Base-by-base conservation (phyloP, 1,140 invertebrate species). In the Drosophila tristis region DNA sequence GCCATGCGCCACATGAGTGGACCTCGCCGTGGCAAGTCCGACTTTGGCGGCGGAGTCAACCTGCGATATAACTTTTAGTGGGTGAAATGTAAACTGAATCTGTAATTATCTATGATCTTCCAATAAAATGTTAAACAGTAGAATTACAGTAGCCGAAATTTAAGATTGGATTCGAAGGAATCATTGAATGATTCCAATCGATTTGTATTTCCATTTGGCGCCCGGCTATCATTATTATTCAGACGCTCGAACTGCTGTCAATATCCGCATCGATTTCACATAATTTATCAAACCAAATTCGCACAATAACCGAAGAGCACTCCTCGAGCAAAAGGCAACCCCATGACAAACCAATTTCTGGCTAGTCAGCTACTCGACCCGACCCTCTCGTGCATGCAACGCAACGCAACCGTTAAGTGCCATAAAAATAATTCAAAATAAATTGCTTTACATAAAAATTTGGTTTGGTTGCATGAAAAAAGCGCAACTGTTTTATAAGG, bases 361-460 rank as follows among this genome's bases (percentile, higher is more conserved):
- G 35, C 59, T 50, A 70, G 59, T 78, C 75, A 74, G 61, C 48
- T 57, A n/a, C n/a, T 15, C 15, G 15, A 31, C 35, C n/a, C 15
- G 16, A 20, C 44, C 51, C 62, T 43, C 26, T 50, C 51, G 20
- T 11, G 7, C 20, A 29, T 63, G 44, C 20, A 20, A 2, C 20
- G 20, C 20, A 66, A 66, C 23, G 23, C 23, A 66, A 66, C 67
- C 89, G 78, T 81, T 81, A 89, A 91, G 89, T 86, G 84, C 89
- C 84, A 91, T 91, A 91, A 91, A 91, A 91, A 91, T 91, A 91
- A 91, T 90, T 91, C 78, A 91, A 91, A 91, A 91, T 91, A 91
- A 91, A 91, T 91, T 91, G 89, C 89, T 90, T 78, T 89, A 70
- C 89, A 91, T 91, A 91, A 91, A 91, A 91, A 91, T 89, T 85